Base-by-base conservation (phyloP, 2,888 invertebrate species). In the Tetragnatha montana region DNA sequence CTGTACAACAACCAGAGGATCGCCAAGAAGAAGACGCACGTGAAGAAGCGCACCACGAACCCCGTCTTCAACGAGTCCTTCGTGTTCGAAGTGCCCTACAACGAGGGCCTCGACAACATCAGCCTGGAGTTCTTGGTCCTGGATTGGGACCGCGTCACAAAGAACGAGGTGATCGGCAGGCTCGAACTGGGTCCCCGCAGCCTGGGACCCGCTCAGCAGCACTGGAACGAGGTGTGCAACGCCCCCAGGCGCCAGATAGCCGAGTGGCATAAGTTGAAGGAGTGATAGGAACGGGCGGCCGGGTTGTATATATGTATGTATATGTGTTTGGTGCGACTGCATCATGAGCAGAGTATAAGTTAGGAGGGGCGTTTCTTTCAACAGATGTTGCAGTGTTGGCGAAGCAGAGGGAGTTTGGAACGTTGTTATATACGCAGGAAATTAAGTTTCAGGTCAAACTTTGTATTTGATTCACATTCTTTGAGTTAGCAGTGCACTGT, bases 21-120 rank as follows among this genome's bases (percentile, higher is more conserved):
- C 92, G 98, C 98, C 80, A 99, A 99, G 95, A 99, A 99, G 95
- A 99, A 99, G 95, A 99, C 99, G 0, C 99, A 99, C 94, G 98
- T 99, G 80, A 99, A 99, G 95, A 99, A 98, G 94, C 96, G 98
- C 87, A 99, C 99, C 0, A 95, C 98, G 92, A 98, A 98, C 94
- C 99, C 99, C 0, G 98, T 99, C 87, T 99, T 98, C 95, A 99
- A 99, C 95, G 99, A 99, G 94, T 98, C 98, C 84, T 99, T 99
- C 94, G 97, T 98, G 85, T 99, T 99, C 93, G 99, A 99, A 93
- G 97, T 99, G 92, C 98, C 98, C 21, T 95, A 95, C 84, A 95
- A 95, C 73, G 97, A 96, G 92, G 96, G 96, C 17, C 95, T 98
- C 91, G 96, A 96, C 93, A 96, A 96, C 93, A 96, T 98, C 92